Base-by-base conservation (phyloP, 1,140 invertebrate genomes). In the Tetraneura akinire region DNA sequence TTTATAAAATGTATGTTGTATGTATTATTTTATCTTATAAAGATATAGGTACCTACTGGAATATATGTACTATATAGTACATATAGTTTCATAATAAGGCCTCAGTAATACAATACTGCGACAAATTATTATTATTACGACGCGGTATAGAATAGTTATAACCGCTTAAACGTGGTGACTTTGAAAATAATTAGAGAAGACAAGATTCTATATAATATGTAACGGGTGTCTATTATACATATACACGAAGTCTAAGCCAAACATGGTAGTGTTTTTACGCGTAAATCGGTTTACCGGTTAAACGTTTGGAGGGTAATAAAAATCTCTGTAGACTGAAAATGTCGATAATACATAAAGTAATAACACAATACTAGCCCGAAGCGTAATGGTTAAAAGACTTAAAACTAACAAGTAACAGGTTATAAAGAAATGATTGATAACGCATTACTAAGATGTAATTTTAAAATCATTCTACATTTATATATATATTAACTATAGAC, bases 221-320 rank as follows among this genome's bases (percentile, higher is more conserved):
- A 64, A 37, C 62, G 18, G 37, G 45, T 47, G 66, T 47, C 66
- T 47, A n/a, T n/a, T n/a, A n/a, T n/a, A n/a, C n/a, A n/a, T n/a
- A n/a, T n/a, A n/a, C n/a, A 23, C 8, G 32, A 32, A 23, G 66
- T 45, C 42, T 47, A 68, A 45, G 42, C 37, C 16, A 47, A 68
- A 68, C 23, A 45, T 68, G 66, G 37, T 47, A 18, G 66, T 45
- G n/a, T 68, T 47, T 14, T 26, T 45, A 45, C 66, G n/a, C 42
- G 37, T 68, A 68, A 68, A 68, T 68, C 66, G 42, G 66, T 68
- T 68, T 68, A 68, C 62, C 32, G 62, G 62, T 64, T 64, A 64
- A 64, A 42, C 32, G 32, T 37, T 64, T 64, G 32, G 21, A 47
- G 37, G 66, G 66, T 47, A 68, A 68, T 68, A 68, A 45, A 68